A percentile compares a stretch with the other conserved stretches of the same genome.
Conservation (phyloP, 2,113 vertebrate genomes). For the Rhinogobius similis region DNA sequence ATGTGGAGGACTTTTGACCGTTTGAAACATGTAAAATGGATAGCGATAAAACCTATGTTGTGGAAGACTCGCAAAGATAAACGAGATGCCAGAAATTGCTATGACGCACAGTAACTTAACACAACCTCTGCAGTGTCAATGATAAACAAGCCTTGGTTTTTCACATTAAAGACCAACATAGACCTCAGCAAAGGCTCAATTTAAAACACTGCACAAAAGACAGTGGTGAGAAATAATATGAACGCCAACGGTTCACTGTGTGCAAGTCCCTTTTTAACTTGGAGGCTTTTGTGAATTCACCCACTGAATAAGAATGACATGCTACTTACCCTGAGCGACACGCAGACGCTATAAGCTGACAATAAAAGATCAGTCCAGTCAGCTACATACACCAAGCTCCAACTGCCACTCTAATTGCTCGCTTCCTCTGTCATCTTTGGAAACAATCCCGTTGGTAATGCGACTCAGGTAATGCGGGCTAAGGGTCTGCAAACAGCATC, state of each 20-base stretch:
- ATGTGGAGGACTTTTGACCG: no score
- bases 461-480: constrained; percentile 45
- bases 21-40: no score
- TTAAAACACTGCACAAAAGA: neutral
- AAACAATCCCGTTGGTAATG: constrained; percentile 53
- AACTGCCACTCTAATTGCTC: constrained; percentile 69
- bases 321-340: constrained; percentile 38
- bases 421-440: constrained; percentile 54
- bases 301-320: constrained; percentile 22
- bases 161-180: constrained; percentile 21
- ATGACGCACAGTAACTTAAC: neutral
- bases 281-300: constrained; percentile 33
- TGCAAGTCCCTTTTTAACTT: constrained; percentile 49
- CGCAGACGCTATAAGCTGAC: constrained; percentile 46
- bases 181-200: constrained; percentile 17
- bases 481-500: constrained; percentile 33
- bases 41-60: neutral
- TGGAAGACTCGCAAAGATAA: neutral
- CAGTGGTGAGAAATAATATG: constrained; percentile 4
- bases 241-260: constrained; percentile 20
- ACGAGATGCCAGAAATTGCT: neutral
- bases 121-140: neutral
- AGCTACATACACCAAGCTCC: constrained; percentile 40
- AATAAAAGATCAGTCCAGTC: constrained; percentile 52
- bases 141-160: constrained; percentile 24